Conservation (phyloP, 92 coral and sea anemone genomes). For the Zoanthus sociatus region DNA sequence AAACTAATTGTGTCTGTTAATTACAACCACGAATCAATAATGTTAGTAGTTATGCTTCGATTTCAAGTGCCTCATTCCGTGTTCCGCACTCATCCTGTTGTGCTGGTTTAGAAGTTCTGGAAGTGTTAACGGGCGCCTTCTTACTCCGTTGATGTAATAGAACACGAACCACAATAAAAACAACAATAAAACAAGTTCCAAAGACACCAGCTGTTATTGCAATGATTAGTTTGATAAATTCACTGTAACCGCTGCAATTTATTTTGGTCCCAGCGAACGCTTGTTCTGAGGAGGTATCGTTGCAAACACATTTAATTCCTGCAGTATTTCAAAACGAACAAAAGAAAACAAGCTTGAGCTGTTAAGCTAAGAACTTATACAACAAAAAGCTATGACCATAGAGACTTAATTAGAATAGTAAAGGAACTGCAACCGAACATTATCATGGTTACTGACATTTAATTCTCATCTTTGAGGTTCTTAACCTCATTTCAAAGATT, state of each 20-base stretch:
- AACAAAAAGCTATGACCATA: too few species aligned
- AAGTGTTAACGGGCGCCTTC: background rate
- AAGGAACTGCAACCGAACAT: too few species aligned
- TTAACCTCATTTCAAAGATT: too few species aligned
- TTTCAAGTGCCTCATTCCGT: background rate
- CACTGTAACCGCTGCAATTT: background rate
- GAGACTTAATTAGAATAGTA: too few species aligned
- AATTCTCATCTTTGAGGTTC: too few species aligned
- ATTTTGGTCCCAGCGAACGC: background rate
- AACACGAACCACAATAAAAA: background rate
- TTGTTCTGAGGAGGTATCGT: background rate
- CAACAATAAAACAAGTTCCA: background rate
- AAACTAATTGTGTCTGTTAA: too few species aligned
- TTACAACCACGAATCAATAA: too few species aligned
- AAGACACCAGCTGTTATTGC: background rate
- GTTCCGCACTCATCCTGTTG: background rate
- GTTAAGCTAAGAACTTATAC: too few species aligned
- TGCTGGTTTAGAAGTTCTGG: background rate
- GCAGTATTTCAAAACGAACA: background rate
- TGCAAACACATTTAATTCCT: background rate
- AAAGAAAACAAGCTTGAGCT: too few species aligned
- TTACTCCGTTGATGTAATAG: background rate
- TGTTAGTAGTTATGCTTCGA: too few species aligned
- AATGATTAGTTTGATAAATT: background rate
- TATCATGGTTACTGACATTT: too few species aligned